These are phyloP conservation scores for Caenorhabditis sp. DNA, from an alignment of 2,888 invertebrate genomes.

Conservation along the genomic window DNA sequence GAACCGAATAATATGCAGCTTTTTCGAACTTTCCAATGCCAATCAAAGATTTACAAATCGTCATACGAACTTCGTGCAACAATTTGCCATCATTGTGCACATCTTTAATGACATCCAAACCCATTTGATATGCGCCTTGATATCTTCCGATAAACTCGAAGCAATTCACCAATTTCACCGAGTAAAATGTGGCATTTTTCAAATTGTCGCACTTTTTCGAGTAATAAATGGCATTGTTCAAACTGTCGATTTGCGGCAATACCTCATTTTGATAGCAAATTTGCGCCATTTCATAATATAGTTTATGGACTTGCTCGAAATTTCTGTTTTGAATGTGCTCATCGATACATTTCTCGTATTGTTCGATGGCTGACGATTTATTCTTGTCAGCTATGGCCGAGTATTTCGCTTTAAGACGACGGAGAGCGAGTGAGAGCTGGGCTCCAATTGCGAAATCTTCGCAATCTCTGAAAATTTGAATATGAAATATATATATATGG, in stretches of 20 bases:
- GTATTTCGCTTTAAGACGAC: neutral
- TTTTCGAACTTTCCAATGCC: neutral
- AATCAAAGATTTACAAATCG: neutral
- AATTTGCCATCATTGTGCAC: neutral
- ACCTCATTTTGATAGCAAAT: neutral
- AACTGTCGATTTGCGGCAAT: neutral
- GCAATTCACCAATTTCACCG: neutral
- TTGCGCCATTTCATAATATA: neutral
- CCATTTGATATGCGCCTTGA: neutral
- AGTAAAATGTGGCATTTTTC: neutral
- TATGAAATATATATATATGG: too few relatives aligned
- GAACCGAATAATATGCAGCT: neutral
- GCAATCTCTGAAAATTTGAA: neutral
- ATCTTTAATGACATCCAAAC: neutral
- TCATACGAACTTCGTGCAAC: neutral
- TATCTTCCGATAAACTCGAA: neutral
- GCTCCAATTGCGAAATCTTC: neutral
- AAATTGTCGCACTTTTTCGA: neutral
- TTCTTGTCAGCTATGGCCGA: neutral
- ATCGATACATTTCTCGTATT: neutral
- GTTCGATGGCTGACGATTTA: neutral
- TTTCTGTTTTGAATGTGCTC: neutral
- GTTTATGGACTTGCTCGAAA: neutral
- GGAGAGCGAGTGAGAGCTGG: neutral
- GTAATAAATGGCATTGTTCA: neutral